These are phyloP conservation scores for Periplaneta americana DNA, from an alignment of 1,140 invertebrate genomes.

Conservation along the genomic window DNA sequence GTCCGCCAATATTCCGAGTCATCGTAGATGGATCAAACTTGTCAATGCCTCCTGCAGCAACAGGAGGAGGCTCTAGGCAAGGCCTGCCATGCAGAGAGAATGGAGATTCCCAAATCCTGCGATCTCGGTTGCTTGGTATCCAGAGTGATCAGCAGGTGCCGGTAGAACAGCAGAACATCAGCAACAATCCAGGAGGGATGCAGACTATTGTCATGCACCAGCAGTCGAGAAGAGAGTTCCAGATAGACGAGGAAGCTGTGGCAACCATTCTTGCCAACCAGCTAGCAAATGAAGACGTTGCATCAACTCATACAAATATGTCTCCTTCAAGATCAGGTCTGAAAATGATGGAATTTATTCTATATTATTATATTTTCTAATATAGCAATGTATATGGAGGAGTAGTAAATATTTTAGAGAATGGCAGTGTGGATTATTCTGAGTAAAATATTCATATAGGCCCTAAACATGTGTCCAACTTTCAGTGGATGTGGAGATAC, in stretches of 20 bases:
- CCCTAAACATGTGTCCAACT: too few relatives aligned
- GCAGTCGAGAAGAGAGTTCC: conserved; percentile 16
- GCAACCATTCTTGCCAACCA: conserved; percentile 21
- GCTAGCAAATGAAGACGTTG: conserved; percentile 12
- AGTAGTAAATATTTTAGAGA: too few relatives aligned
- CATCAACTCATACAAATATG: background rate
- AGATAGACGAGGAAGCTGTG: conserved; percentile 22
- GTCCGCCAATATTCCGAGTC: background rate
- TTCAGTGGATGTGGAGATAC: too few relatives aligned
- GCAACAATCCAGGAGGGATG: background rate
- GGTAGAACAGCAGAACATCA: background rate
- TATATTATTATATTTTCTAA: too few relatives aligned
- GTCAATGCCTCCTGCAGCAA: background rate
- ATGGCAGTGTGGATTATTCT: too few relatives aligned
- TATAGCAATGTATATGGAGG: too few relatives aligned
- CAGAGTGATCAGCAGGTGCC: background rate
- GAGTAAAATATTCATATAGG: too few relatives aligned
- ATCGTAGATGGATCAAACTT: background rate
- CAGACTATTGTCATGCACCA: conserved; percentile 3
- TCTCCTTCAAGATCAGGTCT: background rate
- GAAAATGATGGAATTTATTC: too few relatives aligned
- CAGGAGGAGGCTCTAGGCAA: background rate
- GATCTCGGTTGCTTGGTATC: background rate
- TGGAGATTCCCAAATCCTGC: background rate
- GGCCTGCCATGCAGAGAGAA: background rate